These are phyloP conservation scores for Scartelaos histophorus DNA, from an alignment of 2,113 vertebrate genomes.

Conservation along the genomic window DNA sequence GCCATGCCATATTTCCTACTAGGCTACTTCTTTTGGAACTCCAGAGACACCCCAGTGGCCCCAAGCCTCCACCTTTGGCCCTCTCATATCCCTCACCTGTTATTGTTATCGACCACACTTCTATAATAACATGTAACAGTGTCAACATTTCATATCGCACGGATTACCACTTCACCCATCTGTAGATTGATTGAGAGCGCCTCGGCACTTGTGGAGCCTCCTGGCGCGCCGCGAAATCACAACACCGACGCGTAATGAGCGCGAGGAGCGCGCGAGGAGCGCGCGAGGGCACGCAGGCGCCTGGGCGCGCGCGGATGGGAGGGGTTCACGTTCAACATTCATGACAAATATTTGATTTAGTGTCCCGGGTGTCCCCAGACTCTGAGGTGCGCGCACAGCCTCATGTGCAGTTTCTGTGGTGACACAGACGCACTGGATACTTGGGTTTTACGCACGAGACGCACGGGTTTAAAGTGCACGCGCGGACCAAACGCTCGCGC, in stretches of 20 bases:
- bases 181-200: slow-evolving; percentile 20
- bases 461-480: slow-evolving; percentile 12
- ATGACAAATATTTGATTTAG: slow-evolving; percentile 60
- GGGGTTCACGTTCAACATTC: slow-evolving; percentile 58
- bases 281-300: neutral
- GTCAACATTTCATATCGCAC: slow-evolving; percentile 70
- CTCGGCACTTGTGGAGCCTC: slow-evolving; percentile 21
- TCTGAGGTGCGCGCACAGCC: slow-evolving; percentile 13
- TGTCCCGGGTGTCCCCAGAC: slow-evolving; percentile 18
- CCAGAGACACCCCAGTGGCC: neutral
- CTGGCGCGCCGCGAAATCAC: slow-evolving; percentile 46
- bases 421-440: slow-evolving; percentile 8
- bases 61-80: slow-evolving; percentile 22
- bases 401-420: neutral
- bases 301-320: slow-evolving; percentile 5
- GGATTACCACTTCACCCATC: slow-evolving; percentile 45
- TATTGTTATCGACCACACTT: slow-evolving; percentile 47
- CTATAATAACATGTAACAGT: slow-evolving; percentile 25
- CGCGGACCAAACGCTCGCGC: slow-evolving; percentile 21
- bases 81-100: slow-evolving; percentile 28
- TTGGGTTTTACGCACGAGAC: slow-evolving; percentile 20
- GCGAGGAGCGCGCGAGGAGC: slow-evolving; percentile 36
- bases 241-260: slow-evolving; percentile 47
- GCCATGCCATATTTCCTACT: neutral
- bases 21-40: neutral